These are phyloP conservation scores for Lipotes vexillifer DNA, from an alignment of 2,113 vertebrate species.

Conservation along the genomic window DNA sequence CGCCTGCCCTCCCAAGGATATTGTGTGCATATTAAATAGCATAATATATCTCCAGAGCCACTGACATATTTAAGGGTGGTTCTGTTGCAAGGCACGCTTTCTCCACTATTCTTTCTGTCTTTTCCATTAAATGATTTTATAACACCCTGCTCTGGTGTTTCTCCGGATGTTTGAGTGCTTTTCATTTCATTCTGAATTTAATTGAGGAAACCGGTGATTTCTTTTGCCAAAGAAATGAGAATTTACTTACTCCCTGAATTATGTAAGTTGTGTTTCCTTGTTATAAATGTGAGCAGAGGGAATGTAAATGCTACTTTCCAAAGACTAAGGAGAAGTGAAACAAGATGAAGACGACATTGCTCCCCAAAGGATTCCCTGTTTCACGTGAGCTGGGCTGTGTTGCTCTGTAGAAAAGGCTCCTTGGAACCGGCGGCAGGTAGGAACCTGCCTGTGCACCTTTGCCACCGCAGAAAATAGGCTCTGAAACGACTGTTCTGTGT, in stretches of 20 bases:
- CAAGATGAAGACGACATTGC: neutral
- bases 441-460: neutral
- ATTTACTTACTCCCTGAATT: neutral
- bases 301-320: neutral
- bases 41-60: neutral
- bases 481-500: neutral
- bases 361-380: neutral
- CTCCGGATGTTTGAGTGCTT: neutral
- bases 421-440: neutral
- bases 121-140: neutral
- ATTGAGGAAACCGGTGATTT: neutral
- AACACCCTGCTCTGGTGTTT: neutral
- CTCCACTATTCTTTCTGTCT: neutral
- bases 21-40: neutral
- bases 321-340: neutral
- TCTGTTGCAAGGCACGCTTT: rapidly evolving
- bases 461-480: conserved; percentile 43
- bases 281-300: neutral
- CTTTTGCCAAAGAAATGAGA: neutral
- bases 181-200: neutral
- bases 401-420: neutral
- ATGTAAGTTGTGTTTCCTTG: neutral
- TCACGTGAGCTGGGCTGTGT: neutral
- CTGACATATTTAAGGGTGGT: neutral
- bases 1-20: neutral